A percentile compares a stretch with the other conserved stretches of the same genome.
phyloP scores from a whole-genome alignment of 2,888 invertebrate species.

The Orgyia antiqua region DNA sequence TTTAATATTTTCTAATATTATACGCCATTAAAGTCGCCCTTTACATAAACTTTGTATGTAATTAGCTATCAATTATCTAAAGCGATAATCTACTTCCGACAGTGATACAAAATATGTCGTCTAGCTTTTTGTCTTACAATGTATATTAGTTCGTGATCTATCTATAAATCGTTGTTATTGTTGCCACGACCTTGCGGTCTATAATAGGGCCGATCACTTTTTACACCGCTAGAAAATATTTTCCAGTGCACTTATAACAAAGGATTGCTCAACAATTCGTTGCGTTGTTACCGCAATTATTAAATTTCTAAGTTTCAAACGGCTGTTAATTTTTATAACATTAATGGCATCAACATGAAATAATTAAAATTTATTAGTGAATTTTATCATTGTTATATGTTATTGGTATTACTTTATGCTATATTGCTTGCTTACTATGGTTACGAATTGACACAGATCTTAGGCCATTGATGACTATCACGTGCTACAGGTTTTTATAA shows the following conservation, averaged over 20 bases:
- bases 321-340: too few relatives aligned
- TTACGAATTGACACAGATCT: too few relatives aligned
- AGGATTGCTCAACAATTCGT: slow-evolving; percentile 7
- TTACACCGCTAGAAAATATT: slow-evolving; percentile 16
- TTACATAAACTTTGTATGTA: too few relatives aligned
- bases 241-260: slow-evolving; percentile 16
- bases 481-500: too few relatives aligned
- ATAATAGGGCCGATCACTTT: slow-evolving; percentile 18
- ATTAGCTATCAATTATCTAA: neutral
- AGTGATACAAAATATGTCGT: slow-evolving; percentile 3
- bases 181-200: slow-evolving; percentile 33
- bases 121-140: slow-evolving; percentile 8
- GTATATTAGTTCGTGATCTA: slow-evolving; percentile 26
- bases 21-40: too few relatives aligned
- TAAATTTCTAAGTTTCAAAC: neutral
- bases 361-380: too few relatives aligned
- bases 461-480: too few relatives aligned
- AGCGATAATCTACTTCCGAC: neutral
- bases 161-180: slow-evolving; percentile 25
- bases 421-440: too few relatives aligned
- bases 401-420: too few relatives aligned
- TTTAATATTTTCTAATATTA: too few relatives aligned
- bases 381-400: too few relatives aligned
- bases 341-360: too few relatives aligned
- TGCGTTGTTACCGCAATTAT: neutral